Base-by-base conservation (phyloP, 2,797 vertebrate genomes). In the Ara ararauna region DNA sequence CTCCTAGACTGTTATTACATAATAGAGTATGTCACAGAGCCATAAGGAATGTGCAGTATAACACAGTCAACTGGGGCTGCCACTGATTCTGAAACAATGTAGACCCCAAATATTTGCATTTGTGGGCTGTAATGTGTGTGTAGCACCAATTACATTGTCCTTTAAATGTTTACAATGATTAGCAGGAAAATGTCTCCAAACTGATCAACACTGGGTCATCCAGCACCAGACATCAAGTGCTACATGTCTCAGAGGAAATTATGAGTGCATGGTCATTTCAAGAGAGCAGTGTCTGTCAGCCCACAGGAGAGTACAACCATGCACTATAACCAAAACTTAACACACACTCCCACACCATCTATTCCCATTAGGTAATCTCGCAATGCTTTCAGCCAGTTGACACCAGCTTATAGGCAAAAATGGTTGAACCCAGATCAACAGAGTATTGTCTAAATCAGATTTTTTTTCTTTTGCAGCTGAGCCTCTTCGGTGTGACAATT, bases 131-230 rank as follows among this genome's bases (percentile, higher is more conserved):
- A 85, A 90, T 18, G 62, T 70, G 71, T 91, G 78, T 92, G 94
- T 98, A 98, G 98, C 98, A 98, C 98, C 98, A 98, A 97, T 94
- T 97, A 92, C 79, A 65, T 94, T 93, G 96, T 97, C 97, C 96
- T 97, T 94, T 79, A 85, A 96, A 87, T 51, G 67, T 88, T 97
- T 97, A 80, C 94, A 90, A 96, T 56, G 73, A 96, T 93, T 64
- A 89, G 71, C 58, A 83, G 62, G 91, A 94, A 96, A 90, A 94
- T 15, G 30, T 76, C 82, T 96, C 93, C 66, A 11, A 94, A 94
- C 86, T 48, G 68, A 88, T 89, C 82, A 89, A 94, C 82, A 70
- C 2, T 77, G 91, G 93, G 93, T 96, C 94, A 85, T 91, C 91
- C 77, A 92, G 96, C 95, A 96, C 92, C 83, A 86, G 84, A 72